Evolutionary conservation across 2,113 vertebrate species (phyloP).

Genomic region (Diglossa brunneiventris): DNA sequence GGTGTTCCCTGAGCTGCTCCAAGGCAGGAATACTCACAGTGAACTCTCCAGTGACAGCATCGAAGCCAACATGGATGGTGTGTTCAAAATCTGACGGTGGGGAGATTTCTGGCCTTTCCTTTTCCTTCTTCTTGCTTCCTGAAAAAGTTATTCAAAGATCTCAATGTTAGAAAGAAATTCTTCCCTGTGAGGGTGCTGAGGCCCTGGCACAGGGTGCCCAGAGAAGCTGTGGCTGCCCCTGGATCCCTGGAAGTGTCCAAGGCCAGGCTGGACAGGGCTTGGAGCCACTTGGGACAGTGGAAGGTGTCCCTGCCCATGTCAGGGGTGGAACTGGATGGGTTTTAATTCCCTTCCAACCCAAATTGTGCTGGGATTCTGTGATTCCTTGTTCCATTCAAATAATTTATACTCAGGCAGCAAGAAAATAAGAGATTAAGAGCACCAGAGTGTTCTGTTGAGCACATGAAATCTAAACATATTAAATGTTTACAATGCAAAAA

Average conservation of each 20-base stretch:
- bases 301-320: not conserved
- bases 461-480: not conserved
- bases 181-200: rapidly evolving
- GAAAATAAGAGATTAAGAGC: not conserved
- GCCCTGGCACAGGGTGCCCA: not conserved
- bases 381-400: not conserved
- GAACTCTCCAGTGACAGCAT: slow-evolving; percentile 96
- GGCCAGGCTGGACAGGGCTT: rapidly evolving
- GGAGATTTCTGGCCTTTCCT: slow-evolving; percentile 95
- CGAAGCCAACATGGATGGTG: slow-evolving; percentile 96
- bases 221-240: not conserved
- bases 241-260: not conserved
- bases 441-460: not conserved
- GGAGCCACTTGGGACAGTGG: rapidly evolving
- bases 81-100: slow-evolving; percentile 97
- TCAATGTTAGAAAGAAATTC: not conserved
- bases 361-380: not conserved
- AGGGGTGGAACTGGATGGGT: rapidly evolving
- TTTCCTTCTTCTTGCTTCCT: slow-evolving; percentile 94
- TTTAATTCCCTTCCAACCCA: not conserved
- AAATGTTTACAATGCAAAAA: not conserved
- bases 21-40: slow-evolving; percentile 81
- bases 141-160: not conserved
- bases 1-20: not conserved
- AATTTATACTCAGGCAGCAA: not conserved